Evolutionary conservation across 2,113 vertebrate genomes (phyloP).

Genomic region (Numida meleagris): DNA sequence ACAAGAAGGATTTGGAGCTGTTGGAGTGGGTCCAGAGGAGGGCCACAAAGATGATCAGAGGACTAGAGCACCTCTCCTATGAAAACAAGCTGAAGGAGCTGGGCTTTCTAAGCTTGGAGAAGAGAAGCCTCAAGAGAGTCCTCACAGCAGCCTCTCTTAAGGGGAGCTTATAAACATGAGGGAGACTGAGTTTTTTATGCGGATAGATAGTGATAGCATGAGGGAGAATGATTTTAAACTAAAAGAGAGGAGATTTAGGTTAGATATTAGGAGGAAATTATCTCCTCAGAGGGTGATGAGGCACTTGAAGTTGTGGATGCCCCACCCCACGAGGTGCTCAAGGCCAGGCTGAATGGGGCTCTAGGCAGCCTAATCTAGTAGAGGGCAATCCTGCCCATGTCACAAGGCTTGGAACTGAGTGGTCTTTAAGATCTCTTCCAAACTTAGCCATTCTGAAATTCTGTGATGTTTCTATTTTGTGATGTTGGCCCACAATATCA

Average conservation of each 20-base stretch:
- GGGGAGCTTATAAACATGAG: not conserved
- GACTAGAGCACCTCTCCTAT: not conserved
- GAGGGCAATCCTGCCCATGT: not conserved
- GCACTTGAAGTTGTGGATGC: not conserved
- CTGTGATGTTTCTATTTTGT: not conserved
- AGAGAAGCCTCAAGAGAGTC: not conserved
- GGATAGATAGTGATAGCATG: not conserved
- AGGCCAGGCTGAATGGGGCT: not conserved
- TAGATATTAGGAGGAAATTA: not conserved
- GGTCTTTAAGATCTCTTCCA: not conserved
- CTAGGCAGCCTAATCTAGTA: not conserved
- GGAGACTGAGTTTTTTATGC: not conserved
- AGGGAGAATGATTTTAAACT: not conserved
- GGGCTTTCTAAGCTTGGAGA: not conserved
- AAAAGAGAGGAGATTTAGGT: not conserved
- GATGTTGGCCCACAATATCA: too few relatives aligned
- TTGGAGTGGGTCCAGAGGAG: not conserved
- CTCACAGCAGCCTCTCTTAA: not conserved
- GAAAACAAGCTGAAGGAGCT: not conserved
- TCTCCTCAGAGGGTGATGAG: not conserved
- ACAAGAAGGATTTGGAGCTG: not conserved
- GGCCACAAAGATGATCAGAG: not conserved
- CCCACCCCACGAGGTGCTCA: not conserved
- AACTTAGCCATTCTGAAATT: not conserved
- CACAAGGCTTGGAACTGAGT: not conserved